A percentile compares a stretch with the other conserved stretches of the same genome.
Conservation (phyloP, 2,113 vertebrate species). For the Acinonyx jubatus region DNA sequence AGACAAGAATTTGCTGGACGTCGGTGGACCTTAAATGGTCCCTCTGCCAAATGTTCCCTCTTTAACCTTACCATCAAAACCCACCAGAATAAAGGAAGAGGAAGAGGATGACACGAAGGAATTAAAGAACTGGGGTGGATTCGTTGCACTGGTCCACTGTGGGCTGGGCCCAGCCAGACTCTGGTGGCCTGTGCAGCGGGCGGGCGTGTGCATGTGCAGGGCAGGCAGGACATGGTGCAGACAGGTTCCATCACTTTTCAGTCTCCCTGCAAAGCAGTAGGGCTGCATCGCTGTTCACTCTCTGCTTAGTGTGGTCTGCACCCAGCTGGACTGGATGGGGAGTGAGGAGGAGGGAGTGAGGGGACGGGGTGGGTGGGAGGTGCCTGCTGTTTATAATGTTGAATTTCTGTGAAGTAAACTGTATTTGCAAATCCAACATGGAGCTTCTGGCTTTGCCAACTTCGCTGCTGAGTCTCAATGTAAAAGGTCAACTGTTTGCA, state of each 20-base stretch:
- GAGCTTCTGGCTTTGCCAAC: slow-evolving; percentile 84
- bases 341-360: too few species aligned
- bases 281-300: slow-evolving; percentile 78
- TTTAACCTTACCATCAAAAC: slow-evolving; percentile 94
- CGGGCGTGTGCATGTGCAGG: slow-evolving; percentile 80
- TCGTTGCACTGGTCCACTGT: slow-evolving; percentile 85
- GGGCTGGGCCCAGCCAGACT: slow-evolving; percentile 85
- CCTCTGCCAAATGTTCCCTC: slow-evolving; percentile 96
- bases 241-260: slow-evolving; percentile 82
- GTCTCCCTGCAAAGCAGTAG: slow-evolving; percentile 85
- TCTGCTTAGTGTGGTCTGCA: slow-evolving; percentile 82
- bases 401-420: slow-evolving; percentile 84
- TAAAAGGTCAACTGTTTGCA: slow-evolving; percentile 77
- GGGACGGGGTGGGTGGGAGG: neutral
- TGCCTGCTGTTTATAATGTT: slow-evolving; percentile 82
- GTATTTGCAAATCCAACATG: slow-evolving; percentile 84
- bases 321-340: neutral
- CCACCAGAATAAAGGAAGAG: slow-evolving; percentile 96
- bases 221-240: slow-evolving; percentile 77
- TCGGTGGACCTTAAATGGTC: slow-evolving; percentile 92
- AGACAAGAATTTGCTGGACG: slow-evolving; percentile 96
- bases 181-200: slow-evolving; percentile 82
- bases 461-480: slow-evolving; percentile 83
- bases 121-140: slow-evolving; percentile 94
- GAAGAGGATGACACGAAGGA: slow-evolving; percentile 98